Conservation (phyloP, 2,113 vertebrate species). For the Dasyurus viverrinus region DNA sequence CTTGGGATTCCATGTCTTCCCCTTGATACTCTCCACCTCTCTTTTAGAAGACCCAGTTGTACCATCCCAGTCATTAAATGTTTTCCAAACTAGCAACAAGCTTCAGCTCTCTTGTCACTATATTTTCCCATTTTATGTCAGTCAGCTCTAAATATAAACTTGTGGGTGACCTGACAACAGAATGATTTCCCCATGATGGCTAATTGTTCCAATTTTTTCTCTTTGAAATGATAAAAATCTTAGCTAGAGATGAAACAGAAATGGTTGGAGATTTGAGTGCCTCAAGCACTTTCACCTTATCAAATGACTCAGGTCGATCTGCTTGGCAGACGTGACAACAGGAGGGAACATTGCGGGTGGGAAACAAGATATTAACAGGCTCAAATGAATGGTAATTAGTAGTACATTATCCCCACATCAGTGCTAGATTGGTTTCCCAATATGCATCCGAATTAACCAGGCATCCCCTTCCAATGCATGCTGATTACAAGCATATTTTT, state of each 20-base stretch:
- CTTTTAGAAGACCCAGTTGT: background rate
- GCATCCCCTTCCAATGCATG: slow-evolving; percentile 36
- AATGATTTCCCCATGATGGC: slow-evolving; percentile 35
- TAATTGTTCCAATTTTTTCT: slow-evolving; percentile 61
- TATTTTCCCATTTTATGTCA: slow-evolving; percentile 13
- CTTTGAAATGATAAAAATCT: slow-evolving; percentile 70
- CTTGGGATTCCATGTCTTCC: slow-evolving; percentile 16
- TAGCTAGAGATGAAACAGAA: slow-evolving; percentile 59
- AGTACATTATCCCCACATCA: slow-evolving; percentile 63
- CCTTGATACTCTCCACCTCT: background rate
- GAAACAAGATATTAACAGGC: slow-evolving; percentile 69
- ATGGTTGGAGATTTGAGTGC: slow-evolving; percentile 66
- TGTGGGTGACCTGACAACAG: slow-evolving; percentile 13
- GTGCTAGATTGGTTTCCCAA: slow-evolving; percentile 44
- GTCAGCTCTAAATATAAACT: background rate
- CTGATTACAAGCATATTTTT: slow-evolving; percentile 49
- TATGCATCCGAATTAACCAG: slow-evolving; percentile 60
- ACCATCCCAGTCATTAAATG: background rate
- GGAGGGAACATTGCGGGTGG: slow-evolving; percentile 64
- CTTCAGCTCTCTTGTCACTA: background rate
- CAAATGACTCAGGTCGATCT: slow-evolving; percentile 69
- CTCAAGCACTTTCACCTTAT: slow-evolving; percentile 81
- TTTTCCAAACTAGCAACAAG: background rate
- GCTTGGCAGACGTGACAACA: slow-evolving; percentile 71
- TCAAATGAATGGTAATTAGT: slow-evolving; percentile 67